Conservation (phyloP, 2,888 invertebrate species). For the Mactromeris polynyma region DNA sequence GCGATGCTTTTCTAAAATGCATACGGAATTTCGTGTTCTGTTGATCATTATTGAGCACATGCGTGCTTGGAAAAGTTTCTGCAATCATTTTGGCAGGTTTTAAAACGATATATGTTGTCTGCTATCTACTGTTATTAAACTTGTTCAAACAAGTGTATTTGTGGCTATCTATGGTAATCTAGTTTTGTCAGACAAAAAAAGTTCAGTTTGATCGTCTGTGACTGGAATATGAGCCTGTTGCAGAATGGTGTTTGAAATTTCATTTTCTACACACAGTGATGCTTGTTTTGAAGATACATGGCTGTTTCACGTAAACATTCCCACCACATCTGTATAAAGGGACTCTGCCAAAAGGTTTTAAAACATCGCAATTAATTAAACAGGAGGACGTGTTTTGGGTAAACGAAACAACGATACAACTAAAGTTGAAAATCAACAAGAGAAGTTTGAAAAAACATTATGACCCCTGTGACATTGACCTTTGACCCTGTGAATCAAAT, state of each 20-base stretch:
- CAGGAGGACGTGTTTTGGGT: not conserved
- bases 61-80: conserved; percentile 16
- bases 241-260: not conserved
- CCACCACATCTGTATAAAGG: no score
- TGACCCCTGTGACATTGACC: no score
- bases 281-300: no score
- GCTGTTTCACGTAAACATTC: no score
- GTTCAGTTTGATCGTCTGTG: not conserved
- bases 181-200: not conserved
- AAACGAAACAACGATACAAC: not conserved
- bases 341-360: not conserved
- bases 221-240: not conserved
- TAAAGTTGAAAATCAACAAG: not conserved
- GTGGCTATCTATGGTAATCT: not conserved
- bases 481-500: no score
- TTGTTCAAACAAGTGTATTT: not conserved
- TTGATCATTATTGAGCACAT: conserved; percentile 5
- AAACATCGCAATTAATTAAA: not conserved
- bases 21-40: conserved; percentile 25
- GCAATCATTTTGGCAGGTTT: conserved; percentile 7
- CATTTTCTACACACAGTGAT: not conserved
- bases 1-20: conserved; percentile 12
- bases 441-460: no score
- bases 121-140: not conserved
- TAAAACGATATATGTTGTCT: not conserved